Evolutionary conservation across 1,140 invertebrate genomes (phyloP).

Genomic region (Drosophila melanica): DNA sequence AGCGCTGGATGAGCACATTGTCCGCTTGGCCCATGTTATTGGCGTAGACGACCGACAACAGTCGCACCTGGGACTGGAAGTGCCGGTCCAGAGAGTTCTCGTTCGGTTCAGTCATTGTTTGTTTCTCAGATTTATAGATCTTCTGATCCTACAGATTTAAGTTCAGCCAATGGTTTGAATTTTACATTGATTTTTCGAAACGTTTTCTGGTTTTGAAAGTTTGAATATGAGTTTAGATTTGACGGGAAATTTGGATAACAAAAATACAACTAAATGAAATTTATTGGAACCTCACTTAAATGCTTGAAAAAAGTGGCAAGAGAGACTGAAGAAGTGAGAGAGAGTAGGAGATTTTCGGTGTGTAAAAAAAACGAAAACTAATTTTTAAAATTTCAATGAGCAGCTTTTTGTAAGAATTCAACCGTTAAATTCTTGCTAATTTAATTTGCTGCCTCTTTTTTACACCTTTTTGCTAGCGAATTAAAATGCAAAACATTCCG

Average conservation of each 20-base stretch:
- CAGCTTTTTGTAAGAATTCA: background rate
- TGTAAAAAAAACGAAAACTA: too few species aligned
- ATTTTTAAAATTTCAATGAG: too few species aligned
- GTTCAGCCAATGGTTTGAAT: background rate
- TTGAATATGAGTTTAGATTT: background rate
- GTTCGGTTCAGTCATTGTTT: conserved; percentile 32
- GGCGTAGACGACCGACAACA: conserved; percentile 23
- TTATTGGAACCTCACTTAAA: too few species aligned
- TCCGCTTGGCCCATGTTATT: conserved; percentile 25
- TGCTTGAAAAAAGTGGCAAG: background rate
- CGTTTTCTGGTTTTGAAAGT: background rate
- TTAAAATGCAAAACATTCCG: background rate
- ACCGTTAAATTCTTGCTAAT: conserved; percentile 10
- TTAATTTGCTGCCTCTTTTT: conserved; percentile 6
- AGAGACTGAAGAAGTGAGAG: background rate
- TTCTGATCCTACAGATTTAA: background rate
- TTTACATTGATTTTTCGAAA: background rate
- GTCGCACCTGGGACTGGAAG: conserved; percentile 45
- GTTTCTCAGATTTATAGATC: background rate
- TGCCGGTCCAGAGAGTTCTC: conserved; percentile 52
- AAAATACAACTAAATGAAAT: background rate
- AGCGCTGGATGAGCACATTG: conserved; percentile 23
- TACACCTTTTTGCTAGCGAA: background rate
- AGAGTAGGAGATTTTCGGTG: too few species aligned
- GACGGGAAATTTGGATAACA: background rate